These are phyloP conservation scores for Vidua chalybeata DNA, from an alignment of 2,113 vertebrate species.

Conservation along the genomic window DNA sequence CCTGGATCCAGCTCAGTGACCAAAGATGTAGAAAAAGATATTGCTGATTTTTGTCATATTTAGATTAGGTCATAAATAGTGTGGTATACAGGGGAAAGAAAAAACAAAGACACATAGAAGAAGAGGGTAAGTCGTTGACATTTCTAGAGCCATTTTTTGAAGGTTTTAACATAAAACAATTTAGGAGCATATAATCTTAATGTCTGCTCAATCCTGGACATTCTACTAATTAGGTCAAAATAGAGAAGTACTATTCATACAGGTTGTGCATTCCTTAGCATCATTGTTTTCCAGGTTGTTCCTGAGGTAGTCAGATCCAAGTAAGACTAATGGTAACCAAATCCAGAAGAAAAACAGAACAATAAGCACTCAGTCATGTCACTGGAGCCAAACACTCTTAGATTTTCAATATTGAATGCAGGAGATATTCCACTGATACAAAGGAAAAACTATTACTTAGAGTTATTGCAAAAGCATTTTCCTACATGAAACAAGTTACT, in stretches of 20 bases:
- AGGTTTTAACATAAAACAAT: not conserved
- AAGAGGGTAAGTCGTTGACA: not conserved
- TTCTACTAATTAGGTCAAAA: not conserved
- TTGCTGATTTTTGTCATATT: not conserved
- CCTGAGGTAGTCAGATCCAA: not conserved
- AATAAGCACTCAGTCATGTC: not conserved
- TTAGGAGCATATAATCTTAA: not conserved
- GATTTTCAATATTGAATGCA: not conserved
- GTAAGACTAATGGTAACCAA: not conserved
- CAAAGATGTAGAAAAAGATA: not conserved
- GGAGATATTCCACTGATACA: not conserved
- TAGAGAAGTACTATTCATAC: not conserved
- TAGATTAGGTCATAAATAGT: not conserved
- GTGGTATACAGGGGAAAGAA: rapidly evolving
- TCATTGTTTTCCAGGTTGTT: not conserved
- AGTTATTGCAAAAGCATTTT: not conserved
- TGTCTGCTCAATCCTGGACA: not conserved
- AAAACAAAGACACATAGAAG: not conserved
- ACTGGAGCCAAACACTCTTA: not conserved
- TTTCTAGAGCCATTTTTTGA: not conserved
- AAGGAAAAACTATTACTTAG: not conserved
- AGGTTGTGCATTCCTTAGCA: not conserved
- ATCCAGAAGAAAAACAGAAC: not conserved
- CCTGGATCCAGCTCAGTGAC: not conserved
- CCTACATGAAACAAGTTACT: not conserved